These are phyloP conservation scores for Holothuria leucospilota DNA, from an alignment of 53 echinoderm and acorn worm genomes.

Conservation along the genomic window DNA sequence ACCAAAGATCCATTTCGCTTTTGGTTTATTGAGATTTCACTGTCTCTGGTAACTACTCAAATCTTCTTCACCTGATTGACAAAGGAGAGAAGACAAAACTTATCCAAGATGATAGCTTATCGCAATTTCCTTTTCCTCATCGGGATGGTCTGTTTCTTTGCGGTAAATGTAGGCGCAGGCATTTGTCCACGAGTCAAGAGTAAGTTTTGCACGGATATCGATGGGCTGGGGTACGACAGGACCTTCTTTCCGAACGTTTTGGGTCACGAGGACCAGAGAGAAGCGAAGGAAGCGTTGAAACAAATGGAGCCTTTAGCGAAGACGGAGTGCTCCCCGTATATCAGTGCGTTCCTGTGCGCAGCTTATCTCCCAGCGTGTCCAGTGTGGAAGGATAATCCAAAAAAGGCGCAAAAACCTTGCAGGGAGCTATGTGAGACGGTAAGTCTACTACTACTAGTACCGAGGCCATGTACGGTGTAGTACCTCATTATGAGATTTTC, in stretches of 20 bases:
- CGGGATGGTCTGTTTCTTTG: not conserved
- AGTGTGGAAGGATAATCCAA: conserved; percentile 52
- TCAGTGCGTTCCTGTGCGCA: conserved; percentile 80
- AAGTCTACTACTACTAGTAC: not conserved
- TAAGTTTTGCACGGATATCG: conserved; percentile 16
- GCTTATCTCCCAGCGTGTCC: conserved; percentile 89
- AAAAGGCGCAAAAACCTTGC: conserved; percentile 78
- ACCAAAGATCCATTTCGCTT: too few species aligned
- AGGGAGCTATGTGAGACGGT: conserved; percentile 79
- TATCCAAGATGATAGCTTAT: too few species aligned
- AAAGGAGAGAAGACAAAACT: too few species aligned
- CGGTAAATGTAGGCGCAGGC: not conserved
- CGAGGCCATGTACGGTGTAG: not conserved
- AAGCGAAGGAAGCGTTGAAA: conserved; percentile 65
- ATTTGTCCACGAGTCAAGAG: conserved; percentile 27
- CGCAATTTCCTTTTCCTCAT: too few species aligned
- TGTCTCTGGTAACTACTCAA: too few species aligned
- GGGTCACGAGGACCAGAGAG: conserved; percentile 74
- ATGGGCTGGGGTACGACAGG: conserved; percentile 57
- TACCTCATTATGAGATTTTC: too few species aligned
- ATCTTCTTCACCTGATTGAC: too few species aligned
- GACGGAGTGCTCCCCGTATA: conserved; percentile 86
- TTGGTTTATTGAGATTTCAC: too few species aligned
- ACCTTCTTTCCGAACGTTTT: conserved; percentile 86
- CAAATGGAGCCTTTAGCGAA: conserved; percentile 64